These are phyloP conservation scores for Ochotona princeps DNA, from an alignment of 2,113 vertebrate species.

Conservation along the genomic window DNA sequence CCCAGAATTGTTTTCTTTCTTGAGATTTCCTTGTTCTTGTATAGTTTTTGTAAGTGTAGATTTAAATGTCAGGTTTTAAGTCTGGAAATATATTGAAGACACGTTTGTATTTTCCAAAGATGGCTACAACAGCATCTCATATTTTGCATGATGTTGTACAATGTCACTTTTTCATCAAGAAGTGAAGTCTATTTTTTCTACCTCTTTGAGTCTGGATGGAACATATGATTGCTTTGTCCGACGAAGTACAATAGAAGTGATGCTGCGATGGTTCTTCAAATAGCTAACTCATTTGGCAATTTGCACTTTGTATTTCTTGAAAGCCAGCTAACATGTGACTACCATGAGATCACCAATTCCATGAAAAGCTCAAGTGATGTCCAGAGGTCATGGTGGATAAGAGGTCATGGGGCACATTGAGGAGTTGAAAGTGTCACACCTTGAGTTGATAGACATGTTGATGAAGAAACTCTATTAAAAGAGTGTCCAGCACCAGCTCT, in stretches of 20 bases:
- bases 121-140: not conserved
- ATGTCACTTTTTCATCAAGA: not conserved
- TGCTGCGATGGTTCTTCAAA: not conserved
- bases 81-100: conserved; percentile 14
- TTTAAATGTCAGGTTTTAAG: conserved; percentile 2
- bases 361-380: conserved; percentile 21
- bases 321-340: conserved; percentile 10
- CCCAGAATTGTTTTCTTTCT: not conserved
- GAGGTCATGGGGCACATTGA: not conserved
- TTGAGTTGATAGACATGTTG: not conserved
- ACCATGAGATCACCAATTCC: not conserved
- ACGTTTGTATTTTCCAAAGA: conserved; percentile 24
- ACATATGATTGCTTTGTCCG: conserved; percentile 40
- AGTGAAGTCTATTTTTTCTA: not conserved
- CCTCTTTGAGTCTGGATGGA: not conserved
- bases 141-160: not conserved
- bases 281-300: conserved; percentile 19
- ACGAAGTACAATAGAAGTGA: conserved; percentile 28
- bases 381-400: not conserved
- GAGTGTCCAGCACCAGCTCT: not conserved
- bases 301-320: conserved; percentile 27
- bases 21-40: not conserved
- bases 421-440: not conserved
- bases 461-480: conserved; percentile 32
- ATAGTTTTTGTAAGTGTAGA: not conserved